These are phyloP conservation scores for Dicentrarchus labrax DNA, from an alignment of 2,113 vertebrate genomes.

Conservation along the genomic window DNA sequence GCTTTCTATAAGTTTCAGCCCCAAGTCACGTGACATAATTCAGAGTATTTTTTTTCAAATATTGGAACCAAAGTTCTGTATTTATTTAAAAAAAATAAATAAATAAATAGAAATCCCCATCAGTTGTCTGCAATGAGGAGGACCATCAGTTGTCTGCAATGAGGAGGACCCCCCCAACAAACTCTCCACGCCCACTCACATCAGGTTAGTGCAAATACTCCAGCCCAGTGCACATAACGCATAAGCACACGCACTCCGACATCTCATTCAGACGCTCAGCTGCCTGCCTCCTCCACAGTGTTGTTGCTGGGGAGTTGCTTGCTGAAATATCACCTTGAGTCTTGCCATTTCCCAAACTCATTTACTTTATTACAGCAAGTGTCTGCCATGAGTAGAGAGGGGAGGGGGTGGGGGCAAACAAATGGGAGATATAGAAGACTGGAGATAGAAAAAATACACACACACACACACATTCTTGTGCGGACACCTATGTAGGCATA, in stretches of 20 bases:
- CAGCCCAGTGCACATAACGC: slow-evolving; percentile 1
- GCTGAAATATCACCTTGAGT: slow-evolving; percentile 82
- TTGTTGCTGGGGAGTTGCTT: slow-evolving; percentile 70
- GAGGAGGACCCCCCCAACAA: background rate
- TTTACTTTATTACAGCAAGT: slow-evolving; percentile 83
- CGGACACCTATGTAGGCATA: slow-evolving; percentile 14
- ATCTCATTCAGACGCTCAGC: slow-evolving; percentile 60
- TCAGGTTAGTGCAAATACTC: slow-evolving; percentile 10
- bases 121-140: background rate
- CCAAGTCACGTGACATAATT: background rate
- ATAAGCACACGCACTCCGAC: slow-evolving; percentile 6
- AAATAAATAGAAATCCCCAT: background rate
- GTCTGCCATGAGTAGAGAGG: slow-evolving; percentile 64
- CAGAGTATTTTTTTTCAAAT: background rate
- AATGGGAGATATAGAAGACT: slow-evolving; percentile 65
- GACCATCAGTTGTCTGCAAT: background rate
- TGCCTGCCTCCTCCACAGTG: slow-evolving; percentile 48
- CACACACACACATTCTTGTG: slow-evolving; percentile 10
- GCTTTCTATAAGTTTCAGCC: background rate
- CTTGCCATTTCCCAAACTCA: slow-evolving; percentile 81
- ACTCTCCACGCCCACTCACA: slow-evolving; percentile 1
- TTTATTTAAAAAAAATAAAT: background rate
- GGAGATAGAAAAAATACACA: slow-evolving; percentile 5
- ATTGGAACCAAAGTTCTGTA: background rate
- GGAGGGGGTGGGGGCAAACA: slow-evolving; percentile 36